Evolutionary conservation across 1,140 invertebrate species (phyloP).

Genomic region (Drosophila kohkoa): DNA sequence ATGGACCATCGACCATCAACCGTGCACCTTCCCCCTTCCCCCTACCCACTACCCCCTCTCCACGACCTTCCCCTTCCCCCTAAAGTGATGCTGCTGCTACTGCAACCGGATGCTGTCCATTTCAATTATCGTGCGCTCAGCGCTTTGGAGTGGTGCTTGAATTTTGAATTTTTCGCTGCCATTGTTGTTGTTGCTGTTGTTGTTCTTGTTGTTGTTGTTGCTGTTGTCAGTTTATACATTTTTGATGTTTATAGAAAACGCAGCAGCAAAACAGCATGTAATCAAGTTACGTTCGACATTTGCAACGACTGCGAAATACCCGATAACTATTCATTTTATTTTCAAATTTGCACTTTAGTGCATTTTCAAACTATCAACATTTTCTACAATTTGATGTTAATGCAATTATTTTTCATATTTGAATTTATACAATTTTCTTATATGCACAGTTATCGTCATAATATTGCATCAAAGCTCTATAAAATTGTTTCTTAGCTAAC

Average conservation of each 20-base stretch:
- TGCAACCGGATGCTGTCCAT: conserved; percentile 81
- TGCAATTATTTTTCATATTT: too few relatives aligned
- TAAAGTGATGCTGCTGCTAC: conserved; percentile 21
- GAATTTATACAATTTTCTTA: too few relatives aligned
- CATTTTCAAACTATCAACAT: too few relatives aligned
- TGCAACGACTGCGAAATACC: too few relatives aligned
- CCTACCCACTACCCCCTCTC: background rate
- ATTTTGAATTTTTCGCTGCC: conserved; percentile 75
- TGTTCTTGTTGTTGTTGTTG: conserved; percentile 57
- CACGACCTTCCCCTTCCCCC: background rate
- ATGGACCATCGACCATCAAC: background rate
- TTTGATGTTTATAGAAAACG: conserved; percentile 60
- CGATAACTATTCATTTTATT: too few relatives aligned
- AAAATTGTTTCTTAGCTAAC: too few relatives aligned
- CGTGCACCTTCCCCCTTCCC: background rate
- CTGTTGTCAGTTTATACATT: conserved; percentile 71
- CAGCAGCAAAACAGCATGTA: conserved; percentile 7
- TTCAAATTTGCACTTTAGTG: too few relatives aligned
- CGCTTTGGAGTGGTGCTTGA: conserved; percentile 74
- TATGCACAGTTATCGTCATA: too few relatives aligned
- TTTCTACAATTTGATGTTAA: too few relatives aligned
- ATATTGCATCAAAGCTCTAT: too few relatives aligned
- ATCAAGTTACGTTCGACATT: background rate
- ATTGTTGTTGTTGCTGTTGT: conserved; percentile 63
- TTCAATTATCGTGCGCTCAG: conserved; percentile 74